Evolutionary conservation across 2,888 invertebrate species (phyloP).

Genomic region (Lutraria lutraria): DNA sequence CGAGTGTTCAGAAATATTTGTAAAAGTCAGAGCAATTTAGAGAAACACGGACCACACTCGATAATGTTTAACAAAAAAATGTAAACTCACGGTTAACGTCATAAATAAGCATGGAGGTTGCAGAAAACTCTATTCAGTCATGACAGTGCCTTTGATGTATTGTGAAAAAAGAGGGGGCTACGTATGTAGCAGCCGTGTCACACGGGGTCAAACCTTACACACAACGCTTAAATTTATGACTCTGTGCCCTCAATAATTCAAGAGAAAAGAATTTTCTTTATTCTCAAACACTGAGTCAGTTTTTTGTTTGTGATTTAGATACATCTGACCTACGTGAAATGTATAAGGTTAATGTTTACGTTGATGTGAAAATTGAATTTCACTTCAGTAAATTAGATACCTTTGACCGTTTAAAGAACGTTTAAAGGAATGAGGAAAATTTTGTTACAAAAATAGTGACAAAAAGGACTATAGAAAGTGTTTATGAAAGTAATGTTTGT

Average conservation of each 20-base stretch:
- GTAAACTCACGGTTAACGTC: background rate
- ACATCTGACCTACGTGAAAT: slow-evolving; percentile 2
- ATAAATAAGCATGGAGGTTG: background rate
- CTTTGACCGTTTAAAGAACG: too few relatives aligned
- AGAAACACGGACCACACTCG: too few relatives aligned
- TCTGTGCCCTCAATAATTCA: background rate
- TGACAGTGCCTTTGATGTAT: slow-evolving; percentile 2
- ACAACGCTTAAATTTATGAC: slow-evolving; percentile 15
- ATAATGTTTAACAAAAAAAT: background rate
- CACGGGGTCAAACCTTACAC: background rate
- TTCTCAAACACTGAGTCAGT: background rate
- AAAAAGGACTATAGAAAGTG: too few relatives aligned
- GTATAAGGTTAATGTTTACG: background rate
- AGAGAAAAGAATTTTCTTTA: background rate
- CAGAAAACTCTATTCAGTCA: background rate
- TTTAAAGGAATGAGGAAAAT: too few relatives aligned
- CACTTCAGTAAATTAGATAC: too few relatives aligned
- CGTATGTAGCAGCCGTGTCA: slow-evolving; percentile 4
- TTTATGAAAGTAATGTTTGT: too few relatives aligned
- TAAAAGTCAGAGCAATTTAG: too few relatives aligned
- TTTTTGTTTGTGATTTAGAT: slow-evolving; percentile 11
- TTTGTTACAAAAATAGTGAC: too few relatives aligned
- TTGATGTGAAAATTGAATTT: background rate
- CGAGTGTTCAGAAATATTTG: too few relatives aligned
- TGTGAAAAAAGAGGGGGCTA: background rate